Evolutionary conservation across 2,797 vertebrate species (phyloP).

Genomic region (Sus cebifrons): DNA sequence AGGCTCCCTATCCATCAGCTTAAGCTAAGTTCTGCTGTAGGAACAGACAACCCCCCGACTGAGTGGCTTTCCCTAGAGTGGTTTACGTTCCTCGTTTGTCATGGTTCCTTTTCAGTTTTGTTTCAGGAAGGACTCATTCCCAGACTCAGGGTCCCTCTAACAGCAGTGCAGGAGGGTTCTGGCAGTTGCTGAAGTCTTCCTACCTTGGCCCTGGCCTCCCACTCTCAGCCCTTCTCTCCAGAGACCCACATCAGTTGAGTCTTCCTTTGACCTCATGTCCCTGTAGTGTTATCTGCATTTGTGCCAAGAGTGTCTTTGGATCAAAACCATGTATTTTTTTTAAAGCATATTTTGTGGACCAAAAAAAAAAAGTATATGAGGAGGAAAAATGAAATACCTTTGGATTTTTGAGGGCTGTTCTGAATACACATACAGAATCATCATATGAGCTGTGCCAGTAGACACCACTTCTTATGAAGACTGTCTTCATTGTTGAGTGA

Average conservation of each 20-base stretch:
- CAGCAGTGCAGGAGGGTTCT: neutral
- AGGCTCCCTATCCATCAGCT: neutral
- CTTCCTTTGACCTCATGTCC: neutral
- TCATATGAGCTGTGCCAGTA: neutral
- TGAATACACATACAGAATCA: neutral
- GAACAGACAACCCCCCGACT: neutral
- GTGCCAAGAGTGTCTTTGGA: neutral
- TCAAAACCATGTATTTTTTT: neutral
- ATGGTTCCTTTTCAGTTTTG: neutral
- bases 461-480: neutral
- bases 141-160: neutral
- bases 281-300: neutral
- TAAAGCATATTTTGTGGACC: neutral
- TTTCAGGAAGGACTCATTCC: neutral
- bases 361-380: neutral
- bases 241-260: neutral
- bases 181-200: neutral
- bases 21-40: neutral
- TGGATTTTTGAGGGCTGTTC: neutral
- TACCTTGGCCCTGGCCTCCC: neutral
- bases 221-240: neutral
- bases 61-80: neutral
- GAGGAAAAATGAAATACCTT: neutral
- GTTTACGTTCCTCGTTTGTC: neutral
- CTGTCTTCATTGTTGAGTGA: slow-evolving; percentile 36